Evolutionary conservation across 2,888 invertebrate species (phyloP).

Genomic region (Eupithecia inturbata): DNA sequence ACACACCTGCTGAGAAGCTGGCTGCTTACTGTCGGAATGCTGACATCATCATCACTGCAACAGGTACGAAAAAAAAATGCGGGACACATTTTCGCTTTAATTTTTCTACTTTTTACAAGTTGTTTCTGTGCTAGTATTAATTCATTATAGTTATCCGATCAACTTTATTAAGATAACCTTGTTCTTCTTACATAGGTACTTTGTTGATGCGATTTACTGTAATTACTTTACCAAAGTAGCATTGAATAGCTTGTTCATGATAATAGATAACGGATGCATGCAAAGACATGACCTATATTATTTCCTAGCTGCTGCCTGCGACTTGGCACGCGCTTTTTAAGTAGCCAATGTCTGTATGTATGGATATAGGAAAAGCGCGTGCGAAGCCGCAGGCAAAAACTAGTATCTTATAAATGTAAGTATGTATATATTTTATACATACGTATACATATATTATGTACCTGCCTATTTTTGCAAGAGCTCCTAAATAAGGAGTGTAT

Average conservation of each 20-base stretch:
- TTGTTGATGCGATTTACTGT: not conserved
- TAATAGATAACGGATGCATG: not conserved
- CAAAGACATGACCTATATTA: not conserved
- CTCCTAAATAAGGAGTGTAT: too few species aligned
- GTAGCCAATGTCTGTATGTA: too few species aligned
- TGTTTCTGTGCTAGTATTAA: not conserved
- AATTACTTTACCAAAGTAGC: not conserved
- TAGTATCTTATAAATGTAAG: too few species aligned
- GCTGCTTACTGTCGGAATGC: constrained; percentile 88
- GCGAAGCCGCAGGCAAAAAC: too few species aligned
- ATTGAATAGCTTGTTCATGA: not conserved
- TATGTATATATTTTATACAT: too few species aligned
- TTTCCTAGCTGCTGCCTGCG: too few species aligned
- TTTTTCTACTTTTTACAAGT: not conserved
- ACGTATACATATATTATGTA: too few species aligned
- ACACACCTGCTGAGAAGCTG: constrained; percentile 92
- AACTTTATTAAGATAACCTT: not conserved
- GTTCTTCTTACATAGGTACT: not conserved
- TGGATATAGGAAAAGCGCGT: too few species aligned
- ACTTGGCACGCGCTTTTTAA: too few species aligned
- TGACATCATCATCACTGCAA: constrained; percentile 91
- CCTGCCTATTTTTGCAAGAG: not conserved
- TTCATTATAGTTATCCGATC: not conserved
- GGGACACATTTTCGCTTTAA: not conserved
- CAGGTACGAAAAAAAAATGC: too few species aligned